Percentiles rank a stretch among this genome's conserved stretches.
phyloP scores from a whole-genome alignment of 1,140 invertebrate species.

The Copidosoma floridanum region DNA sequence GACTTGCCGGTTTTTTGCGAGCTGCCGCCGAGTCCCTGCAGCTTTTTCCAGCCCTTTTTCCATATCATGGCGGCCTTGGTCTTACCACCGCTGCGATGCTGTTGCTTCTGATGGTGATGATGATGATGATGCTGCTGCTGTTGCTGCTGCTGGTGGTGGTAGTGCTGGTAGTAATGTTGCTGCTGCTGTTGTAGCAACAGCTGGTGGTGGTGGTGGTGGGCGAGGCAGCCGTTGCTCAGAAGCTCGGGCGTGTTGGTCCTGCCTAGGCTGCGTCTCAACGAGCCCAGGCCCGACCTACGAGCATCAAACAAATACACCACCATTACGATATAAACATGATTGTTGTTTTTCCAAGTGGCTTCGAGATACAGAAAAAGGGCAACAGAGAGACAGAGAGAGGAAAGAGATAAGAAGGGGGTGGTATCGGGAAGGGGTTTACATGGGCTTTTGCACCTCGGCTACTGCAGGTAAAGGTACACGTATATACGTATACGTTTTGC shows the following conservation, averaged over 20 bases:
- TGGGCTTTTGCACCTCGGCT: no score
- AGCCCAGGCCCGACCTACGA: slow-evolving; percentile 50
- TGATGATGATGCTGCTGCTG: slow-evolving; percentile 24
- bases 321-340: not conserved
- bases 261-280: slow-evolving; percentile 43
- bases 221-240: slow-evolving; percentile 1
- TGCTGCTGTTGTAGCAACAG: slow-evolving; percentile 29
- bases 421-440: no score
- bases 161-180: not conserved
- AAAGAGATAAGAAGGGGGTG: not conserved
- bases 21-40: slow-evolving; percentile 63
- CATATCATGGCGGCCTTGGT: slow-evolving; percentile 52
- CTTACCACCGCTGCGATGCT: slow-evolving; percentile 39
- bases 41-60: slow-evolving; percentile 70
- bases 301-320: not conserved
- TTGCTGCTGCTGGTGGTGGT: not conserved
- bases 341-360: not conserved
- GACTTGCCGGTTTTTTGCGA: slow-evolving; percentile 43
- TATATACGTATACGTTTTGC: no score
- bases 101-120: slow-evolving; percentile 24
- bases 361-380: not conserved
- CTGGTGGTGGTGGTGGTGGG: not conserved
- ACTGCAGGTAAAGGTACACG: not conserved
- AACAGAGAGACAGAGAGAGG: not conserved
- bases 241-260: slow-evolving; percentile 38